Conservation (phyloP, 2,113 vertebrate species). For the Phocoena sinus region DNA sequence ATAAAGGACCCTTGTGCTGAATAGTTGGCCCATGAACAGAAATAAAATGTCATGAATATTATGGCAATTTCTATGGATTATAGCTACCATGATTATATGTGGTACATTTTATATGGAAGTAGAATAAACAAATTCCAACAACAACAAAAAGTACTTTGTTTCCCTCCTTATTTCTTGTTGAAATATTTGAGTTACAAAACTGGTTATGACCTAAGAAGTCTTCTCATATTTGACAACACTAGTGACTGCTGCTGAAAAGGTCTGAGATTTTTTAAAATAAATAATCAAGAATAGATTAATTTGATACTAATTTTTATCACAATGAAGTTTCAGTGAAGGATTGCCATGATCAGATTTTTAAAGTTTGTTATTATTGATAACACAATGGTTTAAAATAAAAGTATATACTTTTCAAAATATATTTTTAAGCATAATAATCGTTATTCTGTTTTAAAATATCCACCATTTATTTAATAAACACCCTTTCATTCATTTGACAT, state of each 20-base stretch:
- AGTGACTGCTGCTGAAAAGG: neutral
- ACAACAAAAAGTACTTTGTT: neutral
- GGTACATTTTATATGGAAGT: neutral
- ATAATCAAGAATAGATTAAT: neutral
- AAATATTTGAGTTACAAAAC: neutral
- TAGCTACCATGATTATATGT: neutral
- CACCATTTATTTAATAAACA: neutral
- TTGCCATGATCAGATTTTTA: neutral
- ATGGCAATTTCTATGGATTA: neutral
- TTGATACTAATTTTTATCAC: neutral
- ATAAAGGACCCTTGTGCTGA: constrained; percentile 16
- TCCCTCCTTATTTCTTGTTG: neutral
- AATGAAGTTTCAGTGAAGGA: neutral
- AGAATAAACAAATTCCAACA: neutral
- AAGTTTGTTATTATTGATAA: neutral
- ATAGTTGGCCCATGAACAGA: neutral
- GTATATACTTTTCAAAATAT: neutral
- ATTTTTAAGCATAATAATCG: neutral
- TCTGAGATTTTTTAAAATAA: neutral
- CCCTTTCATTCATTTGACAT: neutral
- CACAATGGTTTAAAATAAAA: neutral
- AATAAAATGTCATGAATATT: neutral
- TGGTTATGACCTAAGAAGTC: neutral
- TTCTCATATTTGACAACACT: neutral
- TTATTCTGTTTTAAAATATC: neutral